phyloP scores from a whole-genome alignment of 2,888 invertebrate genomes.

The Hirtodrosophila cameraria region DNA sequence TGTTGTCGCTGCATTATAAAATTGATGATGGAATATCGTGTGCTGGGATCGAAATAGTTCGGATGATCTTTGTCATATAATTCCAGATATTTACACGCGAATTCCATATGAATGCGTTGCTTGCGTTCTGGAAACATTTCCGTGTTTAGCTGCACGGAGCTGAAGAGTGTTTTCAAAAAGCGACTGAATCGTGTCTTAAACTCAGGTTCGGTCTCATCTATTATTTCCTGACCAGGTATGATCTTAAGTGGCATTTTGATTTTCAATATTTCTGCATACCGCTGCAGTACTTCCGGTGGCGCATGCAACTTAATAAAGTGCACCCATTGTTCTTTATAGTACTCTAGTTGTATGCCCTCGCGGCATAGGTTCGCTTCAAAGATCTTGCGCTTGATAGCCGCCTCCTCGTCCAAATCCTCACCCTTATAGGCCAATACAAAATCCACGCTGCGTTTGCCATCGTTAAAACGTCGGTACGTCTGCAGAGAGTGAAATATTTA shows the following conservation, averaged over 20 bases:
- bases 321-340: constrained; percentile 87
- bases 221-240: constrained; percentile 84
- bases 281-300: constrained; percentile 88
- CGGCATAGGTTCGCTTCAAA: constrained; percentile 87
- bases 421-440: constrained; percentile 87
- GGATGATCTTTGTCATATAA: constrained; percentile 88
- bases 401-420: constrained; percentile 69
- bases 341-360: constrained; percentile 87
- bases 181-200: constrained; percentile 85
- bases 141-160: constrained; percentile 86
- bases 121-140: constrained; percentile 87
- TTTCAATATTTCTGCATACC: constrained; percentile 91
- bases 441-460: constrained; percentile 86
- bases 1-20: constrained; percentile 90
- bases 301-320: constrained; percentile 91
- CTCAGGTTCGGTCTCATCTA: constrained; percentile 66
- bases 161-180: constrained; percentile 85
- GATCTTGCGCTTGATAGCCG: constrained; percentile 82
- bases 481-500: constrained; percentile 58
- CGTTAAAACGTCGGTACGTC: constrained; percentile 86
- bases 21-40: constrained; percentile 88
- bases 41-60: constrained; percentile 88
- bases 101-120: constrained; percentile 88
- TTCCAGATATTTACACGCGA: constrained; percentile 89
- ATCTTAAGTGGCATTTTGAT: constrained; percentile 90